These are phyloP conservation scores for Pteruthius melanotis DNA, from an alignment of 2,113 vertebrate species.

Conservation along the genomic window DNA sequence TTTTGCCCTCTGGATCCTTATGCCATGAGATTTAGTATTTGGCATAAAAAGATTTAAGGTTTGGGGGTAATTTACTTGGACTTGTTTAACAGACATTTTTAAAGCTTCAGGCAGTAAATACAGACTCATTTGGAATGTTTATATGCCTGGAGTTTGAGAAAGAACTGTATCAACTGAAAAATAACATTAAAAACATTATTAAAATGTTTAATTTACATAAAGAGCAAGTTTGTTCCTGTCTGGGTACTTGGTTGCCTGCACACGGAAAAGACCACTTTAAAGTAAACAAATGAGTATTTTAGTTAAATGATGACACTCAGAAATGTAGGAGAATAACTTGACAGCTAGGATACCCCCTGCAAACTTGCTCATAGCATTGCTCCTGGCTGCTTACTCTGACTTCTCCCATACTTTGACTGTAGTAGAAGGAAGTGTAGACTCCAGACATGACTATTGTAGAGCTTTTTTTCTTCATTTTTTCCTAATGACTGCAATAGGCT, in stretches of 20 bases:
- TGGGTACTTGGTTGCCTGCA: conserved; percentile 10
- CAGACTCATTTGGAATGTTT: conserved; percentile 25
- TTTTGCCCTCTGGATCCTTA: neutral
- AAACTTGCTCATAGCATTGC: conserved; percentile 11
- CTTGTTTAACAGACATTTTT: conserved; percentile 28
- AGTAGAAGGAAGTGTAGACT: neutral
- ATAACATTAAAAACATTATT: conserved; percentile 3
- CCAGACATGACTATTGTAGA: neutral
- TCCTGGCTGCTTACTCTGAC: neutral
- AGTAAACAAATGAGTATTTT: conserved; percentile 60
- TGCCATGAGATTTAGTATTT: neutral
- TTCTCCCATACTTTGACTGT: conserved; percentile 42
- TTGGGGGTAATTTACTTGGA: neutral
- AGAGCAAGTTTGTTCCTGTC: conserved; percentile 40
- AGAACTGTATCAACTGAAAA: conserved; percentile 1
- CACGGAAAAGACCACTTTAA: conserved; percentile 36
- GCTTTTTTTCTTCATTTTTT: neutral
- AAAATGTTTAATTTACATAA: conserved; percentile 46
- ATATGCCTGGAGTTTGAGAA: conserved; percentile 44
- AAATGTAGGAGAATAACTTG: conserved; percentile 22
- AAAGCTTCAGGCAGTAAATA: conserved; percentile 44
- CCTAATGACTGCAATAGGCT: neutral
- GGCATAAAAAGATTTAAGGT: conserved; percentile 30
- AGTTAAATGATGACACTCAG: conserved; percentile 33
- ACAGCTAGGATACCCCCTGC: neutral